Conservation (phyloP, 2,797 vertebrate genomes). For the Gallirallus australis region DNA sequence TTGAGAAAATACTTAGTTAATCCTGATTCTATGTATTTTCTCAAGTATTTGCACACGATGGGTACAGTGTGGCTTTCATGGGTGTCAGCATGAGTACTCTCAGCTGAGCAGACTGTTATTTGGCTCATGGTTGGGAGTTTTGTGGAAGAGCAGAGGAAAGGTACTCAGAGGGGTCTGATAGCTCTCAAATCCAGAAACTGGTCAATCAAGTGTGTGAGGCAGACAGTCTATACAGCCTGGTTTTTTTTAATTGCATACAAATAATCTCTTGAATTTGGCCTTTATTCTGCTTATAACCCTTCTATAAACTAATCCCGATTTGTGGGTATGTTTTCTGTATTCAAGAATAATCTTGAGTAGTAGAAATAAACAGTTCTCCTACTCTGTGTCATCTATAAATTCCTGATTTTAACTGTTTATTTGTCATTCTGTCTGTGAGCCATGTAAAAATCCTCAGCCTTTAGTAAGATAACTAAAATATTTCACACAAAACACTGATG, state of each 20-base stretch:
- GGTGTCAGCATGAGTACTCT: neutral
- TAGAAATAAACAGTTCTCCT: conserved; percentile 21
- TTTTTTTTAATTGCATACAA: neutral
- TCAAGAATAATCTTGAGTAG: neutral
- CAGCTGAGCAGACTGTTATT: neutral
- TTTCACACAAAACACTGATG: conserved; percentile 6
- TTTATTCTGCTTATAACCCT: conserved; percentile 1
- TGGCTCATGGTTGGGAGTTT: neutral
- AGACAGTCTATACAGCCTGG: neutral
- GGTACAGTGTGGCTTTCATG: neutral
- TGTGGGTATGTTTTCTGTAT: neutral
- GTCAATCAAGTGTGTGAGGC: neutral
- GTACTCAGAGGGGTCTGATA: neutral
- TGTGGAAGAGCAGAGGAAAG: neutral
- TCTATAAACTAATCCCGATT: neutral
- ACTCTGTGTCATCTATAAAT: neutral
- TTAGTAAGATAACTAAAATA: neutral
- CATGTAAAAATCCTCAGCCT: neutral
- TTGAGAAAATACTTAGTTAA: neutral
- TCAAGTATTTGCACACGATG: neutral
- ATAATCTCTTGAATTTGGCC: neutral
- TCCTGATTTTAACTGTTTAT: conserved; percentile 3
- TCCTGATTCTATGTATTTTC: neutral
- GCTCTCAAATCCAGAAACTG: neutral
- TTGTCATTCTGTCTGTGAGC: conserved; percentile 1